phyloP scores from a whole-genome alignment of 2,113 vertebrate species.

The Gasterosteus aculeatus region DNA sequence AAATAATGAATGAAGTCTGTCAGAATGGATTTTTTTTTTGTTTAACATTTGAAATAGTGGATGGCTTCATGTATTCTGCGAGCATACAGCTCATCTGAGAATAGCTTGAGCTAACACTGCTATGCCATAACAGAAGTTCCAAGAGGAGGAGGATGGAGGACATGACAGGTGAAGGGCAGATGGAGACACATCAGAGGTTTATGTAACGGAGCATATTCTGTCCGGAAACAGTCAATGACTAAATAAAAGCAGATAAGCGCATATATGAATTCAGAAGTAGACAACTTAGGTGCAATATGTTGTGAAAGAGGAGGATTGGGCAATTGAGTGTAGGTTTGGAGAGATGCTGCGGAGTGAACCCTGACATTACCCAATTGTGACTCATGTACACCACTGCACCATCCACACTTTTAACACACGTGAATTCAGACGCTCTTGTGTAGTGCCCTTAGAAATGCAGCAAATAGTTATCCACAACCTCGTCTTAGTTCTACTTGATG shows the following conservation, averaged over 20 bases:
- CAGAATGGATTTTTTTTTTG: not conserved
- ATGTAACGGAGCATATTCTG: constrained; percentile 22
- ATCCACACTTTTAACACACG: not conserved
- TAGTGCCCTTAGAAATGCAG: not conserved
- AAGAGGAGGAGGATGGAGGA: not conserved
- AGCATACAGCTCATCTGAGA: not conserved
- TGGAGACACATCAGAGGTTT: not conserved
- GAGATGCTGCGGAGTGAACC: constrained; percentile 28
- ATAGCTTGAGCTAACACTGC: not conserved
- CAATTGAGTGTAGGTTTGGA: constrained; percentile 44
- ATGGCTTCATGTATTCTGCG: not conserved
- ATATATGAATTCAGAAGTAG: constrained; percentile 42
- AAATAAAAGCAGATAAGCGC: constrained; percentile 44
- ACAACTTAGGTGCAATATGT: constrained; percentile 3
- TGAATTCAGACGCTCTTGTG: not conserved
- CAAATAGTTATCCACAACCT: not conserved
- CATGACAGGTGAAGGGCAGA: not conserved
- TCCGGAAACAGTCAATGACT: constrained; percentile 47
- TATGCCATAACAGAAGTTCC: constrained; percentile 1
- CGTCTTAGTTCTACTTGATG: not conserved
- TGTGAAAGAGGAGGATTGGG: constrained; percentile 45
- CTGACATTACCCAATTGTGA: constrained; percentile 26
- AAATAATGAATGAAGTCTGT: constrained; percentile 17
- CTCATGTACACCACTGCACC: constrained; percentile 24
- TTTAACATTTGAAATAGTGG: not conserved